A percentile compares a stretch with the other conserved stretches of the same genome.
These are phyloP conservation scores for Siniperca obscura DNA, from an alignment of 2,797 vertebrate genomes.

Conservation along the genomic window DNA sequence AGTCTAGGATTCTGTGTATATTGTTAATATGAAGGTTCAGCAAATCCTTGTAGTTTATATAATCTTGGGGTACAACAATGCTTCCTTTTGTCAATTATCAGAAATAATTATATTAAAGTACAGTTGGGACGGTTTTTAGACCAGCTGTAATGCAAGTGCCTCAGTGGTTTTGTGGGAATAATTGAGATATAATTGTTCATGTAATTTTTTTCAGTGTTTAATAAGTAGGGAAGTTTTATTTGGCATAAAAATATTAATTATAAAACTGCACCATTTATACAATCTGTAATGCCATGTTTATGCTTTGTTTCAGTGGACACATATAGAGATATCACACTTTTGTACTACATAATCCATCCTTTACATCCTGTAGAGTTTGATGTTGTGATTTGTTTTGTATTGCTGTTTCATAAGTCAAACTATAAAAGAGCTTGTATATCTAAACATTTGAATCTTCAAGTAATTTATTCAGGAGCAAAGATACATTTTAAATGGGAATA, in stretches of 20 bases:
- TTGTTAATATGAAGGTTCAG: background rate
- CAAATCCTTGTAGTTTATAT: background rate
- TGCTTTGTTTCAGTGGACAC: constrained; percentile 2
- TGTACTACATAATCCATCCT: constrained; percentile 29
- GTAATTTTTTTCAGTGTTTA: background rate
- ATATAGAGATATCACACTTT: constrained; percentile 18
- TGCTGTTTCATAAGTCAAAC: constrained; percentile 37
- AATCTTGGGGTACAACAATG: background rate
- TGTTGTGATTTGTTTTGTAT: constrained; percentile 45
- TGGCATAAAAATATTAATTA: background rate
- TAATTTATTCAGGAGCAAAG: constrained; percentile 50
- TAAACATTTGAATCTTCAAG: constrained; percentile 23
- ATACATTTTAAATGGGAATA: constrained; percentile 11
- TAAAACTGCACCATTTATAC: background rate
- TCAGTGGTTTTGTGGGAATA: constrained; percentile 31
- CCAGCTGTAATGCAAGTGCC: constrained; percentile 64
- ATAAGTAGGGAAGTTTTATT: background rate
- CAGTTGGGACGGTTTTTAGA: constrained; percentile 16
- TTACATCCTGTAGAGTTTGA: constrained; percentile 5
- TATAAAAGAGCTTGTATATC: constrained; percentile 51
- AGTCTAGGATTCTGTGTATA: background rate
- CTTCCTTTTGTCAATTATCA: constrained; percentile 24
- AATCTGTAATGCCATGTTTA: constrained; percentile 1
- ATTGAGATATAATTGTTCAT: constrained; percentile 12
- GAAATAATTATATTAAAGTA: constrained; percentile 3